phyloP scores from a whole-genome alignment of 2,113 vertebrate genomes.

The Seriola quinqueradiata region DNA sequence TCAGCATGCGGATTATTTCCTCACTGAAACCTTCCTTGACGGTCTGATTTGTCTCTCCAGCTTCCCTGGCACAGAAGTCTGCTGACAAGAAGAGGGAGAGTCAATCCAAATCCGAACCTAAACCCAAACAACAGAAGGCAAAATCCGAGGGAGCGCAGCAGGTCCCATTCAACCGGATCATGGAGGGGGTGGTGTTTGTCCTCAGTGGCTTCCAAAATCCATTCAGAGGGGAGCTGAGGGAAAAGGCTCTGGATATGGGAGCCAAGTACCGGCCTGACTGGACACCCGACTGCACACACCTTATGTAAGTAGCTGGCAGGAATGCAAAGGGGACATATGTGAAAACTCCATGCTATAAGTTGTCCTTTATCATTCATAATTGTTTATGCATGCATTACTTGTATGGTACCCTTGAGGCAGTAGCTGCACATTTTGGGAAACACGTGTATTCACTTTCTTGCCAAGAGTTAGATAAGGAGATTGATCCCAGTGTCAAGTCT shows the following conservation, averaged over 20 bases:
- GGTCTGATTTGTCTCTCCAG: constrained; percentile 14
- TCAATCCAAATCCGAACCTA: constrained; percentile 62
- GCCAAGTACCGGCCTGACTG: constrained; percentile 91
- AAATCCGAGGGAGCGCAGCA: constrained; percentile 54
- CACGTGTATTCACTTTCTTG: not conserved
- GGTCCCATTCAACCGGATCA: constrained; percentile 79
- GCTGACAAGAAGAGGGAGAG: constrained; percentile 70
- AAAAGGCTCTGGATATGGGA: constrained; percentile 92
- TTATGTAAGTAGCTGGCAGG: constrained; percentile 85
- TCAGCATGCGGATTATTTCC: not conserved
- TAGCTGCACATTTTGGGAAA: not conserved
- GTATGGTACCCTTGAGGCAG: not conserved
- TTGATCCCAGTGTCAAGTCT: not conserved
- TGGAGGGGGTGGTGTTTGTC: constrained; percentile 92
- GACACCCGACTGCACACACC: constrained; percentile 90
- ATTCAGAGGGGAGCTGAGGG: constrained; percentile 90
- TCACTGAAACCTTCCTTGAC: not conserved
- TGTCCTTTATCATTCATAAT: not conserved
- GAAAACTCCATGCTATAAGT: too few species aligned
- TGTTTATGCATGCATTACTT: not conserved
- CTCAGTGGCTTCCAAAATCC: constrained; percentile 95
- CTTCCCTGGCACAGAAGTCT: constrained; percentile 66
- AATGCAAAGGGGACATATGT: not conserved
- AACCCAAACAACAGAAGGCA: constrained; percentile 63
- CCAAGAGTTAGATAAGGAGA: not conserved